Evolutionary conservation across 2,113 vertebrate species (phyloP), one percentile per base, ranked within the genome.

Genomic region (Australoheros scitulus): DNA sequence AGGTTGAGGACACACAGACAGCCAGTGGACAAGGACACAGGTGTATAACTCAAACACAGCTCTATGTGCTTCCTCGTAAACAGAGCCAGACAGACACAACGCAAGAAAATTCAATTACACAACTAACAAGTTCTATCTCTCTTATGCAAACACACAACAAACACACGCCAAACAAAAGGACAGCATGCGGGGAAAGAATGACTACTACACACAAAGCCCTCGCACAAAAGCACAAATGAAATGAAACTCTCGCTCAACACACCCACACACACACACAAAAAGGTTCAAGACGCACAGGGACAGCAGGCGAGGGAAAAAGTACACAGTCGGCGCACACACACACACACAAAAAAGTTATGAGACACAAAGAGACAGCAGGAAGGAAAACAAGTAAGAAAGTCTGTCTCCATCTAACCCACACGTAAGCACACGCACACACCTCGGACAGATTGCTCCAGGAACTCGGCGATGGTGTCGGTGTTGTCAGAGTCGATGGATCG

Each of bases 401-500:
- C 32, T 38, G 60, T 52, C 57, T 61, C 59, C 2, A 6, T 58
- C 64, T 36, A 29, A 56, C 65, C 17, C 0, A 24, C 43, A 70
- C 10, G 2, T 11, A 52, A 55, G 61, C 6, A 56, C 52, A 38
- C 2, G 47, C 60, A 89, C 92, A 88, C 83, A 95, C 97, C 97
- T 96, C 95, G 95, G 87, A 98, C 96, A 0, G 97, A 98, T 93
- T 96, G 96, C 89, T 98, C 97, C 87, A 98, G 90, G 93, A 98
- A 98, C 81, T 98, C 97, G 0, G 96, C 97, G 4, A 98, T 97
- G 90, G 95, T 59, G 18, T 98, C 97, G 0, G 92, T 96, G 92
- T 95, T 96, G 91, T 95, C 88, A 11, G 95, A 95, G 86, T 97
- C 96, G 83, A 97, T 94, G 41, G 93, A 96, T 32, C 95, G 93